Evolutionary conservation across 2,888 invertebrate genomes (phyloP).

Genomic region (Drosophila infuscata): DNA sequence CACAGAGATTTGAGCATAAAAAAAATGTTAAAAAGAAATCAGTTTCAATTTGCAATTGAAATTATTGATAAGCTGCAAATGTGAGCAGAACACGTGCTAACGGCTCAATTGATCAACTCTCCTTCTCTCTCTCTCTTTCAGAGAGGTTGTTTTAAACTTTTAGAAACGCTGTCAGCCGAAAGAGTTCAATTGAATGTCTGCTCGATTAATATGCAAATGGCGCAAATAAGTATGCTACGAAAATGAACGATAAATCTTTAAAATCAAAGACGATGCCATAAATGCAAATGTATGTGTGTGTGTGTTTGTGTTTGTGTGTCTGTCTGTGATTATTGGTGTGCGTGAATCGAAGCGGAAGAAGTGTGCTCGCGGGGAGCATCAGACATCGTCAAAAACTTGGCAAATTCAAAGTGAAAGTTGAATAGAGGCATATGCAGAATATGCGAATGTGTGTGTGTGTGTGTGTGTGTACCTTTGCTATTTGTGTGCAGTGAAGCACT

Average conservation of each 20-base stretch:
- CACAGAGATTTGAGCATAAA: constrained; percentile 31
- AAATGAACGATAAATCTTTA: constrained; percentile 73
- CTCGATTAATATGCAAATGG: constrained; percentile 76
- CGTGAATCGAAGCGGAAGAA: constrained; percentile 31
- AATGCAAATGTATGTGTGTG: neutral
- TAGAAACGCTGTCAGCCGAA: constrained; percentile 46
- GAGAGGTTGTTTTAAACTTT: constrained; percentile 32
- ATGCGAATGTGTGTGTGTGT: constrained; percentile 9
- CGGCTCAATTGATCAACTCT: neutral
- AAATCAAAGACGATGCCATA: constrained; percentile 69
- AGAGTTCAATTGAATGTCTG: constrained; percentile 34
- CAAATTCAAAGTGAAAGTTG: constrained; percentile 78
- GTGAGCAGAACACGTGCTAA: constrained; percentile 20
- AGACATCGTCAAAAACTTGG: constrained; percentile 62
- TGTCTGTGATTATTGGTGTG: constrained; percentile 11
- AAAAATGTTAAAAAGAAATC: constrained; percentile 27
- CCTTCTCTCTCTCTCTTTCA: neutral
- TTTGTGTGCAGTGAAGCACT: constrained; percentile 64
- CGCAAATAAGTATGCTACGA: constrained; percentile 72
- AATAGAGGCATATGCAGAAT: constrained; percentile 45
- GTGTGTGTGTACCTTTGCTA: constrained; percentile 27
- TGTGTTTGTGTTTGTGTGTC: constrained; percentile 6
- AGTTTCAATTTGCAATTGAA: constrained; percentile 61
- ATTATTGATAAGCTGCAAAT: constrained; percentile 65
- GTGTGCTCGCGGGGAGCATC: neutral